These are phyloP conservation scores for Tigriopus japonicus DNA, from an alignment of 1,140 invertebrate genomes.

Conservation along the genomic window DNA sequence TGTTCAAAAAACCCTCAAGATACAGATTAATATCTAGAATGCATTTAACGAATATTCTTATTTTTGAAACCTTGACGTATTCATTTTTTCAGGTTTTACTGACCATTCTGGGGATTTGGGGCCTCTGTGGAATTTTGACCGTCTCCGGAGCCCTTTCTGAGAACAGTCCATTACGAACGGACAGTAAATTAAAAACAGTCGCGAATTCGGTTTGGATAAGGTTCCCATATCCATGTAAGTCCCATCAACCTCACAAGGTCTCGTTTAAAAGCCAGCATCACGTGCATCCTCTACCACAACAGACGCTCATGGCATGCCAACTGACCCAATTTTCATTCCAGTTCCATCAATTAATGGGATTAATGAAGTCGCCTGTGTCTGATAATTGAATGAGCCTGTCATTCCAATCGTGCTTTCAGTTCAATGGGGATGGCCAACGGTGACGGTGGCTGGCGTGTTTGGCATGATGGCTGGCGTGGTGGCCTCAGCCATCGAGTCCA, in stretches of 20 bases:
- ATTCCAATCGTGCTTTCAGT: background rate
- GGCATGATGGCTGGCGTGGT: constrained; percentile 66
- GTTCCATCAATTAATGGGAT: background rate
- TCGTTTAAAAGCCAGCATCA: background rate
- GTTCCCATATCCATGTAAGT: constrained; percentile 56
- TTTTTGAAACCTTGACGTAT: background rate
- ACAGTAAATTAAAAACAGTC: constrained; percentile 38
- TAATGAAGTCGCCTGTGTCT: background rate
- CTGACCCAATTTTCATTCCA: background rate
- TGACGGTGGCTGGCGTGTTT: constrained; percentile 48
- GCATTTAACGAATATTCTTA: too few species aligned
- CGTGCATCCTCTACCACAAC: constrained; percentile 27
- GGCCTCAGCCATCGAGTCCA: constrained; percentile 59
- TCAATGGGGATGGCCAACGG: constrained; percentile 66
- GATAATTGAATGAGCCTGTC: background rate
- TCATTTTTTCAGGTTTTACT: constrained; percentile 43
- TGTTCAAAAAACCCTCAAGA: too few species aligned
- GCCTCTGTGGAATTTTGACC: constrained; percentile 51
- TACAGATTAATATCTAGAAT: too few species aligned
- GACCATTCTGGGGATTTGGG: constrained; percentile 60
- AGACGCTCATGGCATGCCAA: background rate
- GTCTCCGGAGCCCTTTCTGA: constrained; percentile 38
- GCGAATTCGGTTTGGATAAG: constrained; percentile 29
- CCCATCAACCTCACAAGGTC: constrained; percentile 9
- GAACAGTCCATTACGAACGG: constrained; percentile 52